A percentile compares a stretch with the other conserved stretches of the same genome.
phyloP scores from a whole-genome alignment of 92 coral and sea anemone genomes.

The Epizoanthus fatuus region DNA sequence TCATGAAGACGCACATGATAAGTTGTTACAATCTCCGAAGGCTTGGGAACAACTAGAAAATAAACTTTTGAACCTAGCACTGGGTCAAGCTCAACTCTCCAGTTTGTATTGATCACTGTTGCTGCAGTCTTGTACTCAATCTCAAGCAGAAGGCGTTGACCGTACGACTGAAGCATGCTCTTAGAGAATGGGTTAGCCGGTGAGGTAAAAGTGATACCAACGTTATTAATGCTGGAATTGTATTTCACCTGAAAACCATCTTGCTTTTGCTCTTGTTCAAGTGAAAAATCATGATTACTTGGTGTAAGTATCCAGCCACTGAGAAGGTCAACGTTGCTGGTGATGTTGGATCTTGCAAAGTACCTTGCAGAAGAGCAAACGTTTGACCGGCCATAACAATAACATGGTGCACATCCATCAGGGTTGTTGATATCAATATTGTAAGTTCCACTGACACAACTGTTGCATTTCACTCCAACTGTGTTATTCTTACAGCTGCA shows the following conservation, averaged over 20 bases:
- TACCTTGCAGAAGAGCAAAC: constrained; percentile 83
- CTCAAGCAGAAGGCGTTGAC: constrained; percentile 62
- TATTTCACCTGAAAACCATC: constrained; percentile 9
- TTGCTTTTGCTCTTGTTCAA: neutral
- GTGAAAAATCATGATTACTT: neutral
- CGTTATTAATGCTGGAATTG: constrained; percentile 1
- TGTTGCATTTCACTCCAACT: constrained; percentile 75
- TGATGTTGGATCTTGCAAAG: constrained; percentile 55
- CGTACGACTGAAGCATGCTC: constrained; percentile 78
- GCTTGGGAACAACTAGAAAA: constrained; percentile 54
- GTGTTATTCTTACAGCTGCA: constrained; percentile 92
- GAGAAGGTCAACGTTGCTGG: neutral
- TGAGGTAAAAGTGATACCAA: constrained; percentile 2
- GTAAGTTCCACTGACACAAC: constrained; percentile 82
- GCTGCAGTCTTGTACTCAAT: constrained; percentile 29
- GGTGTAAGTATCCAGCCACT: neutral
- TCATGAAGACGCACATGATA: constrained; percentile 86
- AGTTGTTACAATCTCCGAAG: constrained; percentile 48
- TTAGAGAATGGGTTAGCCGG: constrained; percentile 45
- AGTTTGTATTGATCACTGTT: constrained; percentile 23
- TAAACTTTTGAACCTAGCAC: constrained; percentile 15
- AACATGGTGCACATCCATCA: constrained; percentile 95
- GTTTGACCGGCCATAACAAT: constrained; percentile 83
- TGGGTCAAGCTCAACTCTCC: constrained; percentile 58
- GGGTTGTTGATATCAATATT: constrained; percentile 86